These are phyloP conservation scores for Rhagologus leucostigma DNA, from an alignment of 2,113 vertebrate genomes.

Conservation along the genomic window DNA sequence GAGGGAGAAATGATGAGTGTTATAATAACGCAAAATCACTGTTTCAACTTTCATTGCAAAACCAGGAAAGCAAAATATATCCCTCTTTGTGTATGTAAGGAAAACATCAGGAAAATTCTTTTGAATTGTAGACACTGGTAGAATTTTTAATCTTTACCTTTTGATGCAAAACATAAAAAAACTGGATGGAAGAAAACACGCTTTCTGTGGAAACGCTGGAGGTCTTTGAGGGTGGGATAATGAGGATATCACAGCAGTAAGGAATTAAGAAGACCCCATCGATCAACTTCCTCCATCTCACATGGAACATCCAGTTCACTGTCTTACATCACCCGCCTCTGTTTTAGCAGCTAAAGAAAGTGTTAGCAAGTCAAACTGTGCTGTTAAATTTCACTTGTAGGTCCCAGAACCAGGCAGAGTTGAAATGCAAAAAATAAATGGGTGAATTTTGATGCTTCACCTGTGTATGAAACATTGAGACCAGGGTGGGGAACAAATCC, in stretches of 20 bases:
- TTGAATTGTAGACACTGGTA: slow-evolving; percentile 58
- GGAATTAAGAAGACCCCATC: neutral
- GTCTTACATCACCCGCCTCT: neutral
- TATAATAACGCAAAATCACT: slow-evolving; percentile 85
- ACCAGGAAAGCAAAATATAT: slow-evolving; percentile 76
- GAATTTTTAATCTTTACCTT: slow-evolving; percentile 75
- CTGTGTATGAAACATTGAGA: neutral
- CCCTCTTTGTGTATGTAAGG: slow-evolving; percentile 68
- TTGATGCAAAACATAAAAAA: slow-evolving; percentile 39
- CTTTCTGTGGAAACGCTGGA: slow-evolving; percentile 22
- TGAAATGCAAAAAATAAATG: slow-evolving; percentile 9
- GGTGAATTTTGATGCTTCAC: neutral
- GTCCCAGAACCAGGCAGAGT: neutral
- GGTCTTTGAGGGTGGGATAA: neutral
- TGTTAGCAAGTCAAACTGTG: neutral
- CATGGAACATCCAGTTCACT: neutral
- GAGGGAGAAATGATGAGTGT: slow-evolving; percentile 85
- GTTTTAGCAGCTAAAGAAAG: neutral
- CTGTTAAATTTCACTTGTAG: neutral
- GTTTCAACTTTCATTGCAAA: slow-evolving; percentile 77
- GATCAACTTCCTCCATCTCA: neutral
- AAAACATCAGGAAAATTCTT: slow-evolving; percentile 73
- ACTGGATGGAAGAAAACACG: slow-evolving; percentile 14
- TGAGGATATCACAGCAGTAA: slow-evolving; percentile 6
- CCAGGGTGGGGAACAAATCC: neutral